phyloP scores from a whole-genome alignment of 2,888 invertebrate species.

The Pristionchus arcanus region DNA sequence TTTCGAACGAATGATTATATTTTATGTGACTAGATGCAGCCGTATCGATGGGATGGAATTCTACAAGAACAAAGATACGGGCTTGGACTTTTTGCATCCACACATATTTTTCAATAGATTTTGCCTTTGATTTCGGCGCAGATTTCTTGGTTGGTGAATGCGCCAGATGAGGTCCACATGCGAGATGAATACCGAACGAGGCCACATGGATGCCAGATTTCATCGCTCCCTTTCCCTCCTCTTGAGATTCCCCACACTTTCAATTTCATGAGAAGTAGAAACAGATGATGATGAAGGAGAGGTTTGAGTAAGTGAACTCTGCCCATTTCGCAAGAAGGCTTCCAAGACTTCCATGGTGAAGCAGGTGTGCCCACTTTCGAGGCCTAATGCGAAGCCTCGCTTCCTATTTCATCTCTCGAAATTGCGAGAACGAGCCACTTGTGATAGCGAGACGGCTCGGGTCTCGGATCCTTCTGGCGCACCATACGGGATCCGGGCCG shows the following conservation, averaged over 20 bases:
- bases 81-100: too few relatives aligned
- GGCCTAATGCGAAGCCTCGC: not conserved
- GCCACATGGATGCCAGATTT: constrained; percentile 47
- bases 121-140: not conserved
- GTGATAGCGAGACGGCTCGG: constrained; percentile 1
- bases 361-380: not conserved
- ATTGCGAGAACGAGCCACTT: not conserved
- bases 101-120: not conserved
- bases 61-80: too few relatives aligned
- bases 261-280: constrained; percentile 48
- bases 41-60: too few relatives aligned
- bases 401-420: not conserved
- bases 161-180: constrained; percentile 43
- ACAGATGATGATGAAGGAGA: constrained; percentile 27
- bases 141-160: not conserved
- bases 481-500: not conserved
- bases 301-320: not conserved
- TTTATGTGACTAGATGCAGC: too few relatives aligned
- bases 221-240: not conserved
- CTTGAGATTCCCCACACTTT: constrained; percentile 10
- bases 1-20: too few relatives aligned
- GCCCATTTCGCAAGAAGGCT: not conserved
- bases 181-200: constrained; percentile 42
- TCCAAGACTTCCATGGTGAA: too few relatives aligned
- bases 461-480: not conserved